Percentiles rank a stretch among this genome's conserved stretches.
Evolutionary conservation across 2,797 vertebrate genomes (phyloP).

Genomic region (Gastrophryne carolinensis): DNA sequence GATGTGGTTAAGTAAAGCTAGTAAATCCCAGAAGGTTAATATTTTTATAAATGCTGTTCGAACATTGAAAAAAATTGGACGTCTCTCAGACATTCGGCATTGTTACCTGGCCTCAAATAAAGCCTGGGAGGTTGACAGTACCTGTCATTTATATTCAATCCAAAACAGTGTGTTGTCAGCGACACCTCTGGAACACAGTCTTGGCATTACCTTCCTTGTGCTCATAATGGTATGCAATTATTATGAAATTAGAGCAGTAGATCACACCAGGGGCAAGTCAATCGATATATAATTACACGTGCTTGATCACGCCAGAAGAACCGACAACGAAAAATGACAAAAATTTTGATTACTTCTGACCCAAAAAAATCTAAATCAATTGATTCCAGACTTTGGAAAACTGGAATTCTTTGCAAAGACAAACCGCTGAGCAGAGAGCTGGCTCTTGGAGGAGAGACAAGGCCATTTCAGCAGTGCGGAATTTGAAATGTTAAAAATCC

Average conservation of each 20-base stretch:
- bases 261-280: constrained; percentile 30
- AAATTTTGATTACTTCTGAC: not conserved
- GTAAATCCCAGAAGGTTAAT: constrained; percentile 38
- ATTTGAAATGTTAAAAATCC: not conserved
- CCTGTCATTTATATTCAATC: not conserved
- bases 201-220: not conserved
- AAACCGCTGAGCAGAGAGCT: not conserved
- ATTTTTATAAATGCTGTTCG: constrained; percentile 11
- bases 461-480: not conserved
- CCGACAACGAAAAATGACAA: too few relatives aligned
- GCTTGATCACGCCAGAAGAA: constrained; percentile 22
- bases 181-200: constrained; percentile 25
- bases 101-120: not conserved
- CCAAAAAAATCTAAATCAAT: not conserved
- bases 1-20: constrained; percentile 13
- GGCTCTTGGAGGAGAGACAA: not conserved
- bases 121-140: not conserved
- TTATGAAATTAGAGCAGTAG: constrained; percentile 35
- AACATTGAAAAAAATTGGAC: constrained; percentile 13
- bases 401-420: not conserved
- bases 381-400: not conserved
- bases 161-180: not conserved
- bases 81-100: not conserved
- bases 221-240: constrained; percentile 36
- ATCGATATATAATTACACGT: constrained; percentile 42